Percentiles rank a stretch among this genome's conserved stretches.
Evolutionary conservation across 2,888 invertebrate species (phyloP).

Genomic region (Orchestes rusci): DNA sequence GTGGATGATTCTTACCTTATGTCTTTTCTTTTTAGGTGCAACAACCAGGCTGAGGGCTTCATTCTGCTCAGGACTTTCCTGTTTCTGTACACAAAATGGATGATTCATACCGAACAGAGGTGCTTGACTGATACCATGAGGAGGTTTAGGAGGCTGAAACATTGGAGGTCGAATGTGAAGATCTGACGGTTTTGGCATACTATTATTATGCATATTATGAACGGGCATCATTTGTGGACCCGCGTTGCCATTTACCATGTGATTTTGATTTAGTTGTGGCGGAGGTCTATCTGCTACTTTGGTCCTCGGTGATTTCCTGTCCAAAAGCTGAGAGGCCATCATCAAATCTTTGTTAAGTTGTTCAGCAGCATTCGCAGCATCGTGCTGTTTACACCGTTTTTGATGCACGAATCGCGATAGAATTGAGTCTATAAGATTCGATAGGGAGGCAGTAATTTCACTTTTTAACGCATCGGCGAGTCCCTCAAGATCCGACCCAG

Average conservation of each 20-base stretch:
- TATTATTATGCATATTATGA: slow-evolving; percentile 37
- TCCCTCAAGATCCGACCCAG: slow-evolving; percentile 76
- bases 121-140: slow-evolving; percentile 48
- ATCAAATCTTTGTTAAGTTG: slow-evolving; percentile 79
- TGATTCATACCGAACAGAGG: slow-evolving; percentile 54
- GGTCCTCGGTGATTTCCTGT: slow-evolving; percentile 75
- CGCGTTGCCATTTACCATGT: slow-evolving; percentile 46
- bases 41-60: slow-evolving; percentile 93
- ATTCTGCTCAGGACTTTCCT: slow-evolving; percentile 74
- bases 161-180: slow-evolving; percentile 65
- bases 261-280: slow-evolving; percentile 40
- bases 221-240: slow-evolving; percentile 50
- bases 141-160: slow-evolving; percentile 81
- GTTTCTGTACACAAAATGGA: slow-evolving; percentile 55
- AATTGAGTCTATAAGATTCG: slow-evolving; percentile 81
- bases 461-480: slow-evolving; percentile 87
- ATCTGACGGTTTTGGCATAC: slow-evolving; percentile 42
- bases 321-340: slow-evolving; percentile 73
- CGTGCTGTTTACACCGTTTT: slow-evolving; percentile 68
- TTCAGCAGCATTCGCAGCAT: slow-evolving; percentile 74
- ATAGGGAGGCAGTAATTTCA: slow-evolving; percentile 79
- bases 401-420: slow-evolving; percentile 80
- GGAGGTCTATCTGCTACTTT: slow-evolving; percentile 59
- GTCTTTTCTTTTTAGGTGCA: slow-evolving; percentile 91
- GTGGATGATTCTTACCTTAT: slow-evolving; percentile 62